Evolutionary conservation across 2,888 invertebrate genomes (phyloP).

Genomic region (Ochropleura leucogaster): DNA sequence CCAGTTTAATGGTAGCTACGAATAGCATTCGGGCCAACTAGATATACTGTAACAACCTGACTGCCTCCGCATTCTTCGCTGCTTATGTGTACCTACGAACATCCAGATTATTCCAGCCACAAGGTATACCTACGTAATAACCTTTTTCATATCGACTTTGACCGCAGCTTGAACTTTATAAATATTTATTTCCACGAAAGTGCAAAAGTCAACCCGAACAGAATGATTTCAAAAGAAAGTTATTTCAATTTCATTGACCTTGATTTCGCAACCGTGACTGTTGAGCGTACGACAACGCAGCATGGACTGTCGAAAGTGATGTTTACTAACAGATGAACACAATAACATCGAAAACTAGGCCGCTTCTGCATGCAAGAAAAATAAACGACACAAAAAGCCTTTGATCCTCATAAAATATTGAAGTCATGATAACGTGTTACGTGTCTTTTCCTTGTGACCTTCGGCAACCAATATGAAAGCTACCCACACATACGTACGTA

Average conservation of each 20-base stretch:
- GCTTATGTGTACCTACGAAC: conserved; percentile 8
- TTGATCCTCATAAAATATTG: conserved; percentile 36
- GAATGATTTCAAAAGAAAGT: conserved; percentile 79
- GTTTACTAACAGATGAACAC: conserved; percentile 78
- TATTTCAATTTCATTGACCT: conserved; percentile 85
- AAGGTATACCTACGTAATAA: conserved; percentile 27
- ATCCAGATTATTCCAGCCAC: conserved; percentile 11
- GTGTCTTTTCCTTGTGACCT: conserved; percentile 54
- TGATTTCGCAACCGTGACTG: conserved; percentile 78
- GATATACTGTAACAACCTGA: conserved; percentile 26
- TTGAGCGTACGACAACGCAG: conserved; percentile 63
- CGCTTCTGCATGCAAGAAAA: conserved; percentile 25
- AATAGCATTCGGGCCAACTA: conserved; percentile 58
- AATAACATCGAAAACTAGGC: conserved; percentile 47
- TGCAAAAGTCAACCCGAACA: conserved; percentile 67
- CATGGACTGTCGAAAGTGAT: conserved; percentile 66
- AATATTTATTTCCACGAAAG: conserved; percentile 72
- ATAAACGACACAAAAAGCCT: conserved; percentile 20
- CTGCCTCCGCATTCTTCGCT: conserved; percentile 53
- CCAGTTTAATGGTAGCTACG: conserved; percentile 56
- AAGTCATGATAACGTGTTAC: conserved; percentile 43
- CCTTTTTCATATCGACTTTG: conserved; percentile 39
- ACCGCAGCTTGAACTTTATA: conserved; percentile 55
- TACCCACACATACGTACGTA: conserved; percentile 23
- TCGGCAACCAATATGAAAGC: conserved; percentile 44